Percentiles rank a stretch among this genome's conserved stretches.
These are phyloP conservation scores for Holotrichia oblita DNA, from an alignment of 1,140 invertebrate genomes.

Conservation along the genomic window DNA sequence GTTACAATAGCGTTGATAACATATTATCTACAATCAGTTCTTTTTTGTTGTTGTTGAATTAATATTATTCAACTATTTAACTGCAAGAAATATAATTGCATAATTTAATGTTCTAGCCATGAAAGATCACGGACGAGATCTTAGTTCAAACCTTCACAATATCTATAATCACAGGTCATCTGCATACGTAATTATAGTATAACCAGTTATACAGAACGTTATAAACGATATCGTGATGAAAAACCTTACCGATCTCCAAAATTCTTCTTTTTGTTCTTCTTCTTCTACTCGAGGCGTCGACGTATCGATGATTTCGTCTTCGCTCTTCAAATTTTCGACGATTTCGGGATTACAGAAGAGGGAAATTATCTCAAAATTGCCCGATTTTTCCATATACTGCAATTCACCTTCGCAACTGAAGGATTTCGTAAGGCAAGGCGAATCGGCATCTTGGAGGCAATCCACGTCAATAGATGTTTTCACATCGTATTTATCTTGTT, in stretches of 20 bases:
- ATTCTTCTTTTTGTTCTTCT: conserved; percentile 42
- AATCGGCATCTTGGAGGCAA: conserved; percentile 29
- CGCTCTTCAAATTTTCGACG: conserved; percentile 44
- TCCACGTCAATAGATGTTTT: conserved; percentile 15
- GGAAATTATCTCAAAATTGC: conserved; percentile 43
- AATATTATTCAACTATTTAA: no score
- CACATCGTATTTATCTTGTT: neutral
- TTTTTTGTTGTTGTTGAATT: no score
- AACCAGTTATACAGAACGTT: no score
- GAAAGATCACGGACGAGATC: neutral
- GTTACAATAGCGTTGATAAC: neutral
- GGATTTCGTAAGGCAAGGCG: conserved; percentile 47
- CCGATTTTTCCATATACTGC: conserved; percentile 22
- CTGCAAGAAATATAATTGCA: neutral
- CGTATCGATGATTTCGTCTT: conserved; percentile 38
- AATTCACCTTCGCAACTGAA: conserved; percentile 49
- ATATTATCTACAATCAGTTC: neutral
- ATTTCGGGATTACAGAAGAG: conserved; percentile 48
- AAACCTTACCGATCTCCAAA: conserved; percentile 37
- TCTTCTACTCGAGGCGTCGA: conserved; percentile 20
- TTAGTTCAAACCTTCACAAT: no score
- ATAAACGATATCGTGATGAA: no score
- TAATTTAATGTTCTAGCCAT: neutral
- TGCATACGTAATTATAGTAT: neutral
- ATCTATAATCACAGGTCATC: neutral